Percentiles rank a stretch among this genome's conserved stretches.
Conservation (phyloP, 2,888 invertebrate species). For the Agapostemon virescens region DNA sequence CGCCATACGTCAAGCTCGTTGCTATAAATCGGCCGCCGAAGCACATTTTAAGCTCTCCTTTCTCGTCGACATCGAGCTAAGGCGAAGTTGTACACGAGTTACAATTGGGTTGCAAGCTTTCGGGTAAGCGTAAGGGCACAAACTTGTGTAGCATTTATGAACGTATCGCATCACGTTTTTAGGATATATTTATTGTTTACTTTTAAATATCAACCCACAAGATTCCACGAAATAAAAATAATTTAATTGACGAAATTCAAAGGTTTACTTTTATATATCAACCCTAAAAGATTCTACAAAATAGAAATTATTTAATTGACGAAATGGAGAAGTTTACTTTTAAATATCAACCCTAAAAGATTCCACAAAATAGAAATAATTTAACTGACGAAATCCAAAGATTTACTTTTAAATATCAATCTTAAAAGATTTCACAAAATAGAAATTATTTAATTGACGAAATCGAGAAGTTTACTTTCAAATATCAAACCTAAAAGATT, state of each 20-base stretch:
- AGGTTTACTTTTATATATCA: too few species aligned
- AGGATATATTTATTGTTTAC: neutral
- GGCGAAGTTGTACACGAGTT: neutral
- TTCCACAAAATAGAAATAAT: too few species aligned
- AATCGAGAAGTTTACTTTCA: neutral
- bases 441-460: too few species aligned
- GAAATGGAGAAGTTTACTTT: too few species aligned
- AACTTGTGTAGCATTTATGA: neutral
- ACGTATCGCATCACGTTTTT: too few species aligned
- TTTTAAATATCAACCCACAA: neutral
- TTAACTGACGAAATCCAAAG: too few species aligned
- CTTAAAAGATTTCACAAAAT: too few species aligned
- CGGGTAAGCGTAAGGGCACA: neutral
- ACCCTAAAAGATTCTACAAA: neutral
- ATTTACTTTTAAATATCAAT: too few species aligned
- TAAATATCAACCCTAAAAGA: too few species aligned
- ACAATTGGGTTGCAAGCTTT: neutral
- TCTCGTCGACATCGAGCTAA: too few species aligned
- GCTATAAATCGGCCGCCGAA: neutral
- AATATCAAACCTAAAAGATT: neutral
- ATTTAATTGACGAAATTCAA: too few species aligned
- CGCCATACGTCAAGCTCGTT: neutral
- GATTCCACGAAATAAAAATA: too few species aligned
- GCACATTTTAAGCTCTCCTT: neutral
- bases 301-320: neutral